Conservation (phyloP, 2,888 invertebrate genomes). For the Seira ritae region DNA sequence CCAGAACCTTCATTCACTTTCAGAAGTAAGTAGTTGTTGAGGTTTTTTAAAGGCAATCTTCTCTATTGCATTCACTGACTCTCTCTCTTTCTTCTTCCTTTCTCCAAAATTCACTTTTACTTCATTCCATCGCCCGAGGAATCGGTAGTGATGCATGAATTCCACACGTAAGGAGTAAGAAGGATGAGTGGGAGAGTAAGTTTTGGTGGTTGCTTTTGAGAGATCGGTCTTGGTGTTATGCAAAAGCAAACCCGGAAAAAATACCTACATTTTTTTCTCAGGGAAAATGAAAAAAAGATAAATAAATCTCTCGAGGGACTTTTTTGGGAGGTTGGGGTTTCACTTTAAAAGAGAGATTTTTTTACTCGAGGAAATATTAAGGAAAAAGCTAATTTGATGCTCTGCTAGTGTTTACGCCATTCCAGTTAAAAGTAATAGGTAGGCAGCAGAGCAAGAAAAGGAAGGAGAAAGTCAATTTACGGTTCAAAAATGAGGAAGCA, state of each 20-base stretch:
- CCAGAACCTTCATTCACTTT: background rate
- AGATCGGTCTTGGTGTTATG: background rate
- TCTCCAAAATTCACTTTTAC: background rate
- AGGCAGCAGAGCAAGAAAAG: background rate
- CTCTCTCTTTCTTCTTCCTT: background rate
- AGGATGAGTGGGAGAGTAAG: background rate
- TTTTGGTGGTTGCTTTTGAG: background rate
- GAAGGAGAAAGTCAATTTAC: slow-evolving; percentile 54
- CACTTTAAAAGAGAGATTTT: background rate
- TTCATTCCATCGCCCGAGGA: slow-evolving; percentile 7
- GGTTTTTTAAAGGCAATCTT: background rate
- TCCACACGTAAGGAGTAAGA: slow-evolving; percentile 12
- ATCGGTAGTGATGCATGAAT: background rate
- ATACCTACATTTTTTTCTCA: background rate
- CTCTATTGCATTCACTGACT: slow-evolving; percentile 4
- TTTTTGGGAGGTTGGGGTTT: background rate
- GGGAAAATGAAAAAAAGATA: slow-evolving; percentile 34
- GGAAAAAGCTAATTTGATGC: slow-evolving; percentile 59
- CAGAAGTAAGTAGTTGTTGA: background rate
- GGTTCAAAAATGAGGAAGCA: slow-evolving; percentile 52
- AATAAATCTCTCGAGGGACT: slow-evolving; percentile 62
- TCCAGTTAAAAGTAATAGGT: slow-evolving; percentile 15
- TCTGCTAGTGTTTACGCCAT: slow-evolving; percentile 56
- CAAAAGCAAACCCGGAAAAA: background rate
- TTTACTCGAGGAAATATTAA: slow-evolving; percentile 55